These are phyloP conservation scores for Gymnopithys bicolor DNA, from an alignment of 2,797 vertebrate genomes.

Conservation along the genomic window DNA sequence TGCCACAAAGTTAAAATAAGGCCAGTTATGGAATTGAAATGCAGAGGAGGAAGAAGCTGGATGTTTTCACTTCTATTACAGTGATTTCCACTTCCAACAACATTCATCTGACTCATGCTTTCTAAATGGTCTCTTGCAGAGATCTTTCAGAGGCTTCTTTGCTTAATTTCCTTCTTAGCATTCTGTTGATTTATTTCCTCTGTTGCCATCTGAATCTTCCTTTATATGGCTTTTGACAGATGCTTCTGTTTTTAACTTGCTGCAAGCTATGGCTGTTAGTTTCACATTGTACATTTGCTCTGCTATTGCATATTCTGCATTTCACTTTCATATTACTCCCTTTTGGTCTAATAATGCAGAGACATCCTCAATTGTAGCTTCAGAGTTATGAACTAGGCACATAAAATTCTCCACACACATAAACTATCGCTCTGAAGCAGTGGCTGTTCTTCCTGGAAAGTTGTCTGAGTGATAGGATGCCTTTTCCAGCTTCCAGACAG, in stretches of 20 bases:
- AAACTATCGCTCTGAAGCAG: not conserved
- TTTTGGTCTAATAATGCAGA: constrained; percentile 9
- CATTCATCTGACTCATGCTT: not conserved
- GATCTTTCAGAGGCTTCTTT: not conserved
- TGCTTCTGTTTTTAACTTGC: constrained; percentile 21
- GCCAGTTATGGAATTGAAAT: not conserved
- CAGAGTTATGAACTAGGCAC: not conserved
- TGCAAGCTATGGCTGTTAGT: not conserved
- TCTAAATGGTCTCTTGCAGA: not conserved
- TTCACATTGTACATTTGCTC: not conserved
- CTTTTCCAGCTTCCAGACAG: not conserved
- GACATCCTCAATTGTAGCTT: not conserved
- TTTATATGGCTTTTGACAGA: constrained; percentile 18
- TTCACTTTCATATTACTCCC: not conserved
- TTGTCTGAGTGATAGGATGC: not conserved
- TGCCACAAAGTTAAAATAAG: not conserved
- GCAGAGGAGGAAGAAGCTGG: not conserved
- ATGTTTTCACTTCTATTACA: not conserved
- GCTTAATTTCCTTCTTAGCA: constrained; percentile 33
- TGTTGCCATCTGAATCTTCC: not conserved
- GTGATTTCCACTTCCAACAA: not conserved
- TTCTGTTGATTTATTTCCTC: constrained; percentile 41
- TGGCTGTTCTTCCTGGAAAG: not conserved
- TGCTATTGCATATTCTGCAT: not conserved
- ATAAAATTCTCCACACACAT: not conserved